Evolutionary conservation across 30 jellyfish, hydroid and myxozoan species (phyloP), one percentile per base, ranked within the genome.

Genomic region (Pelagia noctiluca): DNA sequence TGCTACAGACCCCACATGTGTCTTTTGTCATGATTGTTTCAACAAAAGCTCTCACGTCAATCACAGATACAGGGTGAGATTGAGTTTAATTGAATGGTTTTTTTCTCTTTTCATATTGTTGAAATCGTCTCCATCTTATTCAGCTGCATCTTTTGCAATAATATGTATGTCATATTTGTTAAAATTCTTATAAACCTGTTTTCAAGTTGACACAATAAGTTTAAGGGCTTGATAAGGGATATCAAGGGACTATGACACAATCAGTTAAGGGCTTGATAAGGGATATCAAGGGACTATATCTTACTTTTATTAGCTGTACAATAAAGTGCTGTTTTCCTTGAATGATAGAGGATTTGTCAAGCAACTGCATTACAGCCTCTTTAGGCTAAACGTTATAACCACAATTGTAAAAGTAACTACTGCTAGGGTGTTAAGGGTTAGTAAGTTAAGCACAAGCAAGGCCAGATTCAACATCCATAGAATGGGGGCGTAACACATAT

Each of bases 1-100:
- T 87, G 97, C 97, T 47, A 93, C 98, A 13, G 98, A 93, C 70
- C 98, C 97, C 76, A 93, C 98, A 10, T 93, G 98, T 83, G 98
- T 93, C 49, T 85, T 93, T 65, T 93, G 98, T 62, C 90, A 86
- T 60, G 97, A 93, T 47, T 93, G 98, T 61, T 93, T 93, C 86
- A 79, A 54, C 62, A 71, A 63, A 62, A 78, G 92, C 52, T 75
- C 78, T 19, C 98, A 93, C 75, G 50, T 47, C n/a, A 87, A 68
- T 49, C 98, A 93, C 74, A 81, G 78, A 61, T 93, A 93, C 78
- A 73, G 91, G 90, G 98, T 93, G 70, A 62, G 86, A 22, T 21
- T 49, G n/a, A n/a, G n/a, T n/a, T n/a, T n/a, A n/a, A n/a, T n/a
- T n/a, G n/a, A n/a, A n/a, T n/a, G n/a, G n/a, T 3, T 32, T 35